Percentiles rank a stretch among this genome's conserved stretches.
phyloP scores from a whole-genome alignment of 2,888 invertebrate species.

The Trypoxylon attenuatum region DNA sequence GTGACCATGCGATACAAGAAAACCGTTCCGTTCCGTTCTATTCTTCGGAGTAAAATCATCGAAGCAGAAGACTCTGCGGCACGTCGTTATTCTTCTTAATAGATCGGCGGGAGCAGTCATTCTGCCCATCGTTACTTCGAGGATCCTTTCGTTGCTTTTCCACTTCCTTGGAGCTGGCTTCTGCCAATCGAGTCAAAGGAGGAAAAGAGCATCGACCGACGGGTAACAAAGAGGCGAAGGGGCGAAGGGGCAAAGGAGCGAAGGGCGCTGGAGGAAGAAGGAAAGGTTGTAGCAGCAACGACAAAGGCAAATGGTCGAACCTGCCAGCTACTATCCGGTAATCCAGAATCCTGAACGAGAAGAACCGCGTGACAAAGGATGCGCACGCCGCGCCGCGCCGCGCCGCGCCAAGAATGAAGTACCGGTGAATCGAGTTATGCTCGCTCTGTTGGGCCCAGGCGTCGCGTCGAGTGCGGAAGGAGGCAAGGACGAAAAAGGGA shows the following conservation, averaged over 20 bases:
- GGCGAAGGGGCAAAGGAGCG: not conserved
- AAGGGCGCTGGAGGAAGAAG: not conserved
- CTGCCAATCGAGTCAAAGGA: conserved; percentile 11
- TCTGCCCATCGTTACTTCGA: conserved; percentile 54
- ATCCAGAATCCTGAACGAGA: conserved; percentile 44
- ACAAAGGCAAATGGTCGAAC: conserved; percentile 36
- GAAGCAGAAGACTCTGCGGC: conserved; percentile 40
- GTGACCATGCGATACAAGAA: not conserved
- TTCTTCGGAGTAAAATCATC: conserved; percentile 9
- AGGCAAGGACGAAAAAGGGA: conserved; percentile 10
- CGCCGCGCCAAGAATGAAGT: conserved; percentile 47
- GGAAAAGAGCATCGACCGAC: conserved; percentile 31
- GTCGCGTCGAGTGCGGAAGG: conserved; percentile 16
- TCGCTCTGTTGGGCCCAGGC: conserved; percentile 57
- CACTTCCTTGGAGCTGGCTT: conserved; percentile 5
- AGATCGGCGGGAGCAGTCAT: conserved; percentile 63
- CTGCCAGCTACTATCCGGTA: conserved; percentile 33
- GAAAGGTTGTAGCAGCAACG: conserved; percentile 26
- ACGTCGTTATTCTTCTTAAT: conserved; percentile 67
- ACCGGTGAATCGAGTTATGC: conserved; percentile 65
- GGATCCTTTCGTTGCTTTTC: conserved; percentile 26
- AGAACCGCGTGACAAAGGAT: conserved; percentile 43
- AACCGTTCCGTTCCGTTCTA: conserved; percentile 21
- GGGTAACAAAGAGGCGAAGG: not conserved
- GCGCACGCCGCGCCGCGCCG: too few species aligned